Evolutionary conservation across 2,797 vertebrate genomes (phyloP), one percentile per base, ranked within the genome.

Genomic region (Premnoplex brunnescens): DNA sequence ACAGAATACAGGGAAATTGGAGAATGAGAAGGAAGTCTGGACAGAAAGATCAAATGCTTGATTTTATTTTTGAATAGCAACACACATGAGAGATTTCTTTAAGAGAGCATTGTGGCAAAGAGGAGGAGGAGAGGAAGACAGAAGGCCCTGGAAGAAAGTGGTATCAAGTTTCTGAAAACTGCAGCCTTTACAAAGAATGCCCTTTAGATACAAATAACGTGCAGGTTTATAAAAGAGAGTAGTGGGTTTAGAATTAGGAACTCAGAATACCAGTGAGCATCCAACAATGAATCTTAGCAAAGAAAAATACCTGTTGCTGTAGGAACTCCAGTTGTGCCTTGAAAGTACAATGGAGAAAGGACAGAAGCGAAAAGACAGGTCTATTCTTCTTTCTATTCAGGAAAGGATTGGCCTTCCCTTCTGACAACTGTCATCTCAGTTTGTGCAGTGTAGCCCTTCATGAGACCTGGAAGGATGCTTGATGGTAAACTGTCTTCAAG

Each of bases 271-370:
- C 55, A 84, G 96, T 88, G 89, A 94, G 92, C 12, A 0, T 86
- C 88, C 94, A 88, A 94, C 93, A 96, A 91, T 94, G 91, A 92
- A 88, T 78, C 85, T 92, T 90, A 89, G 94, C 91, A 87, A 96
- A 94, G 89, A 89, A 93, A 95, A 96, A 96, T 96, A 92, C 85
- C 89, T 94, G 91, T 95, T 94, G 95, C 94, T 93, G 69, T 93
- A 94, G 95, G 88, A 97, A 84, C 85, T 96, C 94, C 89, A 93
- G 96, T 96, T 94, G 89, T 92, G 94, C 95, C 93, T 96, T 94
- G 69, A 63, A 96, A 95, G 82, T 80, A 96, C 94, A 93, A 95
- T 84, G 91, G 89, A 77, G 88, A 95, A 95, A 95, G 77, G 95
- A 95, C 55, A 95, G 92, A 89, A 95, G 93, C 14, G 0, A 93